phyloP scores from a whole-genome alignment of 2,113 vertebrate species.

The Nettapus auritus region DNA sequence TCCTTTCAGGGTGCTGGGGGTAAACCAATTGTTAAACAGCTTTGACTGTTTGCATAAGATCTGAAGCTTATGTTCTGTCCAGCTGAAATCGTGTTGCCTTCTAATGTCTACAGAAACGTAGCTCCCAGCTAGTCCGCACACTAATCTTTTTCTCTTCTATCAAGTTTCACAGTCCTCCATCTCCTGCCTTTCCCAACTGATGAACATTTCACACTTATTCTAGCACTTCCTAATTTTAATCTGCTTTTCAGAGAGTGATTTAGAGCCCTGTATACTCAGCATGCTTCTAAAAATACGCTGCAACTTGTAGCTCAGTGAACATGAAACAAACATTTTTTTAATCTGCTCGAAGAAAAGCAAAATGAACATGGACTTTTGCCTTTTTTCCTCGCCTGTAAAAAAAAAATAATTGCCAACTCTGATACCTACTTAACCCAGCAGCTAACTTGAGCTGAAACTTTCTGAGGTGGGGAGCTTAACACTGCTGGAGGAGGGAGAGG shows the following conservation, averaged over 20 bases:
- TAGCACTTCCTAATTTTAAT: slow-evolving; percentile 55
- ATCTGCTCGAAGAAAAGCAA: neutral
- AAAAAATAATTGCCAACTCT: neutral
- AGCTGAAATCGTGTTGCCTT: slow-evolving; percentile 64
- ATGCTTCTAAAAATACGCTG: neutral
- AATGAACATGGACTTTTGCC: neutral
- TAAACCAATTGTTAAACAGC: slow-evolving; percentile 70
- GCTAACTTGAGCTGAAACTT: slow-evolving; percentile 3
- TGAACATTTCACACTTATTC: slow-evolving; percentile 61
- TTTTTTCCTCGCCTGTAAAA: neutral
- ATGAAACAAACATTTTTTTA: neutral
- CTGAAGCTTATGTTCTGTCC: slow-evolving; percentile 69
- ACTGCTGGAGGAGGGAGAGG: neutral
- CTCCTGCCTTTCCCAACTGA: neutral
- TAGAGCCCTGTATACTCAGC: slow-evolving; percentile 5
- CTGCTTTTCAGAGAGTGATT: slow-evolving; percentile 30
- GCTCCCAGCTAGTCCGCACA: slow-evolving; percentile 10
- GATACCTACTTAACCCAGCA: neutral
- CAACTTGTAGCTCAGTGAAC: neutral
- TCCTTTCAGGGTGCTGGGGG: slow-evolving; percentile 54
- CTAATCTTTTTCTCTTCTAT: slow-evolving; percentile 56
- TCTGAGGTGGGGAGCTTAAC: neutral
- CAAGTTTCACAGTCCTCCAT: slow-evolving; percentile 44
- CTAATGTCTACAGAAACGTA: slow-evolving; percentile 56
- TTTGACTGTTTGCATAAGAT: slow-evolving; percentile 75